phyloP scores from a whole-genome alignment of 2,113 vertebrate genomes.

The Pleuronectes platessa region DNA sequence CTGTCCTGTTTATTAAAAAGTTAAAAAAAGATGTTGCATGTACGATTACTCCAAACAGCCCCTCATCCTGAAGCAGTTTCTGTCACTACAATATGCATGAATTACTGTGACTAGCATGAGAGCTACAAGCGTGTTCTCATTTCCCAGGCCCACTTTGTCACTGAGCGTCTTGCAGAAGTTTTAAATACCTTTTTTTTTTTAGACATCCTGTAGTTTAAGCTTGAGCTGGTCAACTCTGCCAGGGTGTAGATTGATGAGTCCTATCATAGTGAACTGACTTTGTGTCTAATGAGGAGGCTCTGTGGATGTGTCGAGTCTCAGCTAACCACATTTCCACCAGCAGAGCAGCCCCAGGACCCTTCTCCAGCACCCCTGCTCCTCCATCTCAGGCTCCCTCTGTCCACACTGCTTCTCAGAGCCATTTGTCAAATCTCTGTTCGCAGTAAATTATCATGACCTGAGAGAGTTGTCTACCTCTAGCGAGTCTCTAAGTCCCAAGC shows the following conservation, averaged over 20 bases:
- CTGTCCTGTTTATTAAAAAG: slow-evolving; percentile 43
- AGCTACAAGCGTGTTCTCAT: not conserved
- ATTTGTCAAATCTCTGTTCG: slow-evolving; percentile 73
- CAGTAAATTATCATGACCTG: slow-evolving; percentile 76
- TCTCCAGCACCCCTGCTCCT: slow-evolving; percentile 41
- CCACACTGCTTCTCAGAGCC: slow-evolving; percentile 53
- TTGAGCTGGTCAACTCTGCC: slow-evolving; percentile 30
- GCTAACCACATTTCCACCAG: slow-evolving; percentile 66
- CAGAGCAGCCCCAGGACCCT: slow-evolving; percentile 49
- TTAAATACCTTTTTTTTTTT: slow-evolving; percentile 30
- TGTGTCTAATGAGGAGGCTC: slow-evolving; percentile 75
- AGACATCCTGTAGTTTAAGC: slow-evolving; percentile 19
- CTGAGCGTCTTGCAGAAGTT: slow-evolving; percentile 14
- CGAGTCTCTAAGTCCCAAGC: slow-evolving; percentile 39
- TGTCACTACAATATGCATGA: slow-evolving; percentile 25
- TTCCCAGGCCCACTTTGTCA: slow-evolving; percentile 39
- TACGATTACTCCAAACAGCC: slow-evolving; percentile 4
- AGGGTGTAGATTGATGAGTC: slow-evolving; percentile 65
- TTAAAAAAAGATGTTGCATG: slow-evolving; percentile 21
- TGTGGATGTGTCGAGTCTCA: slow-evolving; percentile 59
- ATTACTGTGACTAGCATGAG: slow-evolving; percentile 18
- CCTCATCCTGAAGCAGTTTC: slow-evolving; percentile 20
- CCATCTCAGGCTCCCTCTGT: slow-evolving; percentile 53
- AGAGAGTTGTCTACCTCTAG: slow-evolving; percentile 59
- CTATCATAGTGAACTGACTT: slow-evolving; percentile 61